A percentile compares a stretch with the other conserved stretches of the same genome.
phyloP scores from a whole-genome alignment of 2,113 vertebrate species.

The Vimba vimba region DNA sequence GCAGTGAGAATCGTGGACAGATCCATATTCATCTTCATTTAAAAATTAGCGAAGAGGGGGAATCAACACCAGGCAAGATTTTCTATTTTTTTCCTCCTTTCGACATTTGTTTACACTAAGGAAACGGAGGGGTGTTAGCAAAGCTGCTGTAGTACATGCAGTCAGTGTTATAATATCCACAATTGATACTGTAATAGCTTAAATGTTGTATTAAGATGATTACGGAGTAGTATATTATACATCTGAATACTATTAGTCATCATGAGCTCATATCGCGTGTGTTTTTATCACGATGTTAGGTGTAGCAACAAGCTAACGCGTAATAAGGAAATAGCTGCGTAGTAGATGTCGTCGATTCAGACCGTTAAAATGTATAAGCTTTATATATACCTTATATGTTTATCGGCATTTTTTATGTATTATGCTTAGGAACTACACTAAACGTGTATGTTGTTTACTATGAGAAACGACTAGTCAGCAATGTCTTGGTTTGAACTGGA shows the following conservation, averaged over 20 bases:
- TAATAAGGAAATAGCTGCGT: constrained; percentile 40
- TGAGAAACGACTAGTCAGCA: neutral
- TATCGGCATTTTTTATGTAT: neutral
- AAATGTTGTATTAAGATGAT: neutral
- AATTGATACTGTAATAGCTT: neutral
- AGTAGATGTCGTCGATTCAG: neutral
- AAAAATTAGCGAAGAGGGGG: constrained; percentile 56
- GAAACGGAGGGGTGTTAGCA: constrained; percentile 61
- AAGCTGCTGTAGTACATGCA: constrained; percentile 53
- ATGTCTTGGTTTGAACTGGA: neutral
- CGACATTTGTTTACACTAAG: constrained; percentile 61
- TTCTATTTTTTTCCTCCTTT: constrained; percentile 60
- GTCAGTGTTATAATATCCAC: neutral
- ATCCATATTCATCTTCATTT: constrained; percentile 44
- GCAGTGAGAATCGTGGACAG: neutral
- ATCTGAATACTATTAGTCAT: neutral
- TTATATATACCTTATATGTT: neutral
- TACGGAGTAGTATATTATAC: neutral
- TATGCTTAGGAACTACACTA: neutral
- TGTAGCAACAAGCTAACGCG: constrained; percentile 46
- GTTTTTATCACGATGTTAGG: constrained; percentile 55
- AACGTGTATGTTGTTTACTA: constrained; percentile 12
- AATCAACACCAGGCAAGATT: constrained; percentile 66
- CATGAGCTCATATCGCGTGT: neutral
- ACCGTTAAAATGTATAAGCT: constrained; percentile 14